Conservation (phyloP, 2,888 invertebrate species). For the Serripes groenlandicus region DNA sequence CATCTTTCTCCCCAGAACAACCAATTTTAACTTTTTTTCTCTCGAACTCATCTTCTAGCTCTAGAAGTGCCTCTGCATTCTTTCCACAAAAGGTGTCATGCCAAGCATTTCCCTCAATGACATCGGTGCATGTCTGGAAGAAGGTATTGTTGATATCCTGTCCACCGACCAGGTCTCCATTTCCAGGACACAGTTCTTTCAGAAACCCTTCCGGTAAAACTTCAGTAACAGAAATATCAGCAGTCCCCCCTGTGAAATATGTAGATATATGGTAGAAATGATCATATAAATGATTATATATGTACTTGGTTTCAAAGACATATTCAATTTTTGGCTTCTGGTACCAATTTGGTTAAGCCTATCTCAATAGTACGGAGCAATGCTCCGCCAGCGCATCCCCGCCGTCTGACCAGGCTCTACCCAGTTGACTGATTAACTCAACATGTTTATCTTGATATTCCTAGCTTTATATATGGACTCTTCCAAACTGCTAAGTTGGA, state of each 20-base stretch:
- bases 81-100: slow-evolving; percentile 17
- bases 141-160: slow-evolving; percentile 54
- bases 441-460: no score
- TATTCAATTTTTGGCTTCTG: no score
- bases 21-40: slow-evolving; percentile 43
- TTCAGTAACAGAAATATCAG: slow-evolving; percentile 44
- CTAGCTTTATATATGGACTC: no score
- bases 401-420: no score
- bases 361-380: no score
- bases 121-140: slow-evolving; percentile 39
- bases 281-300: no score
- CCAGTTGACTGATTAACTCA: no score
- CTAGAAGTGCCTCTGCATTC: slow-evolving; percentile 32
- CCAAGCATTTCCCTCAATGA: slow-evolving; percentile 39
- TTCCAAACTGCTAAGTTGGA: no score
- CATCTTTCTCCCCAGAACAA: slow-evolving; percentile 3
- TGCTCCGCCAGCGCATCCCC: no score
- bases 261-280: no score
- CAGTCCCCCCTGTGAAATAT: slow-evolving; percentile 58
- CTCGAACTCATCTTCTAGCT: slow-evolving; percentile 56
- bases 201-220: slow-evolving; percentile 30
- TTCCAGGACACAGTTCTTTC: slow-evolving; percentile 28
- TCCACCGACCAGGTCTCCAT: slow-evolving; percentile 40
- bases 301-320: no score
- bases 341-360: no score